Evolutionary conservation across 92 coral and sea anemone genomes (phyloP).

Genomic region (Zoanthus sansibaricus): DNA sequence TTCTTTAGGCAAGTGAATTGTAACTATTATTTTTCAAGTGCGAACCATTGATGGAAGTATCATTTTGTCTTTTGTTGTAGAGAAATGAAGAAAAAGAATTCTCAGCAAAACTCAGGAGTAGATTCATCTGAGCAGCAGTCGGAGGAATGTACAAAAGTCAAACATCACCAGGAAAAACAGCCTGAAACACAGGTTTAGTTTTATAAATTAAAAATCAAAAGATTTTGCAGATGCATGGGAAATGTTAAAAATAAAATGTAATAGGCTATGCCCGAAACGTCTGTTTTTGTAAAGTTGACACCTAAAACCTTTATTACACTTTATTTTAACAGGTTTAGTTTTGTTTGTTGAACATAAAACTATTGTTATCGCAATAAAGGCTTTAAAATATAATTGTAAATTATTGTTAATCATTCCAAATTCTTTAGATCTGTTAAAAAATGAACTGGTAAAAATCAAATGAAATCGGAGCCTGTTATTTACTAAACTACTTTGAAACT

Average conservation of each 20-base stretch:
- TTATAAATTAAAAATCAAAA: not conserved
- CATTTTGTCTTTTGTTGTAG: not conserved
- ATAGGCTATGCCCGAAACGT: too few species aligned
- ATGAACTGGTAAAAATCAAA: too few species aligned
- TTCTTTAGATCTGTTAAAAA: too few species aligned
- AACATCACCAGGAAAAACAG: slow-evolving; percentile 9
- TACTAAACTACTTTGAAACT: too few species aligned
- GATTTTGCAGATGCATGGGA: too few species aligned
- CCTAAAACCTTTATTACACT: too few species aligned
- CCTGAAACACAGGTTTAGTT: slow-evolving; percentile 2
- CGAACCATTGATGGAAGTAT: not conserved
- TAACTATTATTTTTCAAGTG: not conserved
- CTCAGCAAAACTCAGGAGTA: slow-evolving; percentile 5
- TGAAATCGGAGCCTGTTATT: too few species aligned
- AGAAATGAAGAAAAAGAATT: slow-evolving; percentile 27
- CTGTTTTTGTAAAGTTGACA: too few species aligned
- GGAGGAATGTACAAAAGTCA: slow-evolving; percentile 14
- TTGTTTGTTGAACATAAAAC: not conserved
- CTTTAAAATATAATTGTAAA: too few species aligned
- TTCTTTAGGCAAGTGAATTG: not conserved
- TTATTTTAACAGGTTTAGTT: not conserved
- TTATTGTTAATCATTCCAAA: too few species aligned
- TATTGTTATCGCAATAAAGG: too few species aligned
- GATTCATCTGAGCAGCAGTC: not conserved
- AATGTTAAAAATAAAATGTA: too few species aligned